Evolutionary conservation across 2,113 vertebrate species (phyloP).

Genomic region (Thunnus maccoyii): DNA sequence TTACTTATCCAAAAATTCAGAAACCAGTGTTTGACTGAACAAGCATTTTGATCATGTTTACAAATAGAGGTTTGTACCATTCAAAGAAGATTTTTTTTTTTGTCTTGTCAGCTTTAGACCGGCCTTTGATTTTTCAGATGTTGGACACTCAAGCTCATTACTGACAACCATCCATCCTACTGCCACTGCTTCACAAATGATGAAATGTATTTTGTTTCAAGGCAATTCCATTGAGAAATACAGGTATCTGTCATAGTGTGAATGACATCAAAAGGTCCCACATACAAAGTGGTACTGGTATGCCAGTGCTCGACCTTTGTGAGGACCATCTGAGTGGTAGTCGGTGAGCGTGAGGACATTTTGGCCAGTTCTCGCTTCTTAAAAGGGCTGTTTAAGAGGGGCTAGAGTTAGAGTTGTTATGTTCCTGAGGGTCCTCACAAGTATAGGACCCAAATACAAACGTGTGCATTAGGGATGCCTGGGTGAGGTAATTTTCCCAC

Average conservation of each 20-base stretch:
- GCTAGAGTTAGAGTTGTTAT: neutral
- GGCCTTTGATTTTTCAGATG: constrained; percentile 6
- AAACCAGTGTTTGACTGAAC: constrained; percentile 17
- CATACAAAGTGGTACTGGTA: neutral
- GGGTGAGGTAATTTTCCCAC: no score
- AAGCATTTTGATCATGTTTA: constrained; percentile 10
- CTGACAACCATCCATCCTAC: constrained; percentile 31
- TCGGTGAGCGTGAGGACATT: neutral
- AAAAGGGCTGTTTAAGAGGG: neutral
- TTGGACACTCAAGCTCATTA: constrained; percentile 36
- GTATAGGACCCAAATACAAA: neutral
- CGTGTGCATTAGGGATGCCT: no score
- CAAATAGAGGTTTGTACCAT: constrained; percentile 12
- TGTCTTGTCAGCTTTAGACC: neutral
- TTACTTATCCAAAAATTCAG: neutral
- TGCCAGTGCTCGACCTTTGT: neutral
- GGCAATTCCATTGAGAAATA: constrained; percentile 6
- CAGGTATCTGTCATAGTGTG: constrained; percentile 12
- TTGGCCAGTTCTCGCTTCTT: neutral
- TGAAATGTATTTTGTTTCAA: constrained; percentile 41
- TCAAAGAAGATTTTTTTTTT: neutral
- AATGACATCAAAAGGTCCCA: constrained; percentile 17
- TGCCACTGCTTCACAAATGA: constrained; percentile 48
- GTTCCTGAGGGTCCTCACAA: neutral
- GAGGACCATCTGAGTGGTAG: neutral